phyloP scores from a whole-genome alignment of 64 coral and sea anemone species.

The Porites australiensis region DNA sequence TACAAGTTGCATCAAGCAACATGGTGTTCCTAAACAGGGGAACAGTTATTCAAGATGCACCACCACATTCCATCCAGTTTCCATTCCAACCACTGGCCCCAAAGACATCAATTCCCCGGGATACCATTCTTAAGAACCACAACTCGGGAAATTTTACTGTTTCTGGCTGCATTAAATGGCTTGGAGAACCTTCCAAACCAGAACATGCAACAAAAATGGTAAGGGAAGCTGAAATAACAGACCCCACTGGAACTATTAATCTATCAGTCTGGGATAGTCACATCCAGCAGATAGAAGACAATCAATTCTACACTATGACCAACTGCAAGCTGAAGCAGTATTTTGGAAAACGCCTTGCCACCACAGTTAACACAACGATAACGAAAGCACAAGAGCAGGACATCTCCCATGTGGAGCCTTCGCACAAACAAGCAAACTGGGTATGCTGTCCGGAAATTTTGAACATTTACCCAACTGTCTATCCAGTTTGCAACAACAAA shows the following conservation, averaged over 20 bases:
- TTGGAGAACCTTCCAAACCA: slow-evolving; percentile 32
- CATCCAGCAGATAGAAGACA: slow-evolving; percentile 50
- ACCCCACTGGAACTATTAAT: slow-evolving; percentile 61
- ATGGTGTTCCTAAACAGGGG: slow-evolving; percentile 72
- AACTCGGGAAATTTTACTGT: slow-evolving; percentile 70
- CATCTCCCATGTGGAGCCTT: slow-evolving; percentile 30
- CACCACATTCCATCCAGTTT: slow-evolving; percentile 65
- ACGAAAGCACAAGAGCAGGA: slow-evolving; percentile 50
- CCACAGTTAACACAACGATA: slow-evolving; percentile 37
- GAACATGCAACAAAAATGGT: slow-evolving; percentile 63
- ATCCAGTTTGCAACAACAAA: slow-evolving; percentile 66
- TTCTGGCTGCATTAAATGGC: slow-evolving; percentile 70
- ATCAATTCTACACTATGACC: slow-evolving; percentile 57
- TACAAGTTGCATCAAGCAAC: slow-evolving; percentile 73
- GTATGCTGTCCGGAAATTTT: slow-evolving; percentile 61
- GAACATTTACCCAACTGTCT: slow-evolving; percentile 58
- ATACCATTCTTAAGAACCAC: slow-evolving; percentile 59
- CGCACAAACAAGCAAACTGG: slow-evolving; percentile 45
- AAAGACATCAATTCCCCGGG: slow-evolving; percentile 40
- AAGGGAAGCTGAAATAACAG: slow-evolving; percentile 57
- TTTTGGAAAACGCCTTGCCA: slow-evolving; percentile 69
- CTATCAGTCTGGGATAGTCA: slow-evolving; percentile 49
- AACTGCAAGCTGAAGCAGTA: slow-evolving; percentile 57
- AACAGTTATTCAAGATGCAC: slow-evolving; percentile 64
- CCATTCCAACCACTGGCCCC: slow-evolving; percentile 58